Conservation (phyloP, 2,797 vertebrate genomes). For the Sus cebifrons region DNA sequence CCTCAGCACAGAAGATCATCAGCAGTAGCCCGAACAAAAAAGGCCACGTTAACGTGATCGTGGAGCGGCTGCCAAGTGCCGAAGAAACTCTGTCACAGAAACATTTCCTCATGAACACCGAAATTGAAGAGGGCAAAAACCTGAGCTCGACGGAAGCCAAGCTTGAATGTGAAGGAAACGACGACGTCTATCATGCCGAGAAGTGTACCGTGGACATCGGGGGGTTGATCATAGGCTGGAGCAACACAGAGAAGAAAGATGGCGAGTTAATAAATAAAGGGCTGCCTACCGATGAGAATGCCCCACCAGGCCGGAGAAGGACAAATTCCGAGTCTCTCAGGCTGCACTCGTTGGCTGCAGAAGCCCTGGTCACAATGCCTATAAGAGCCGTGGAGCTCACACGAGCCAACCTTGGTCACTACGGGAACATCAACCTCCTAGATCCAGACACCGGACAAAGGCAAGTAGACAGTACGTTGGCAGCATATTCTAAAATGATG, state of each 20-base stretch:
- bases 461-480: conserved; percentile 84
- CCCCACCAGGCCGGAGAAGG: conserved; percentile 95
- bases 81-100: conserved; percentile 93
- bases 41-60: conserved; percentile 98
- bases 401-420: conserved; percentile 87
- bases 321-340: conserved; percentile 98
- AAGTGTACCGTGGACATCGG: conserved; percentile 88
- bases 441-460: conserved; percentile 90
- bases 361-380: conserved; percentile 98
- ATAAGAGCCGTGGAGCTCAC: conserved; percentile 94
- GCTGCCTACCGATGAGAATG: conserved; percentile 93
- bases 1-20: conserved; percentile 98
- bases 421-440: conserved; percentile 83
- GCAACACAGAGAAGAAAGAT: conserved; percentile 88
- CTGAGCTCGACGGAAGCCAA: conserved; percentile 85
- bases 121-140: conserved; percentile 90
- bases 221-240: conserved; percentile 92
- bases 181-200: conserved; percentile 83
- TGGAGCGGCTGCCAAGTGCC: conserved; percentile 96
- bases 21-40: conserved; percentile 95
- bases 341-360: conserved; percentile 97
- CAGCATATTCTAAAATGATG: conserved; percentile 86
- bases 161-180: conserved; percentile 73
- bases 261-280: conserved; percentile 85
- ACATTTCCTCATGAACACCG: conserved; percentile 92